Conservation (phyloP, 2,797 vertebrate genomes). For the Coranthus polyacanthus region DNA sequence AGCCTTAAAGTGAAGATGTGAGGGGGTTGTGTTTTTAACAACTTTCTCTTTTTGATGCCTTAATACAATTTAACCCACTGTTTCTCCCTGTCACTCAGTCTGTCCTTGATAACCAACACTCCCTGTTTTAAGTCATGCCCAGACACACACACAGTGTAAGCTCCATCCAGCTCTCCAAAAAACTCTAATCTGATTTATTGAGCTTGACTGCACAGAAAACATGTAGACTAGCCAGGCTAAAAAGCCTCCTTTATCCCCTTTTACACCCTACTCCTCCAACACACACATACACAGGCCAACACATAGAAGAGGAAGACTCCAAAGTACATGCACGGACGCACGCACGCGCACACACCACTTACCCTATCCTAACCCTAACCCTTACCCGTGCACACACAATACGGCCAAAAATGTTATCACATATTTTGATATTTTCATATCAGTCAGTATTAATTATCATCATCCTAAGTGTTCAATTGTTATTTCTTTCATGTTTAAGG, state of each 20-base stretch:
- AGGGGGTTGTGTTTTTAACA: not conserved
- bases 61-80: conserved; percentile 7
- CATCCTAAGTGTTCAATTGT: too few species aligned
- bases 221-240: conserved; percentile 51
- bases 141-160: conserved; percentile 12
- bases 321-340: too few species aligned
- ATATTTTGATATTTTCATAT: too few species aligned
- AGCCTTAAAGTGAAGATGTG: too few species aligned
- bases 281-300: not conserved
- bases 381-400: too few species aligned
- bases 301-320: conserved; percentile 16
- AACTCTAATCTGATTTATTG: conserved; percentile 70
- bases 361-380: too few species aligned
- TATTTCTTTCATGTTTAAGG: too few species aligned
- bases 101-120: too few species aligned
- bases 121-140: conserved; percentile 16
- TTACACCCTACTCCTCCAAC: not conserved
- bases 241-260: conserved; percentile 59
- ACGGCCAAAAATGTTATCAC: too few species aligned
- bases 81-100: conserved; percentile 7
- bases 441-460: too few species aligned
- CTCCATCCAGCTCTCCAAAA: conserved; percentile 51
- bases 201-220: conserved; percentile 67
- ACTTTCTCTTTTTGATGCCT: not conserved
- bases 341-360: too few species aligned